phyloP scores from a whole-genome alignment of 2,888 invertebrate genomes.

The Acrobasis consociella region DNA sequence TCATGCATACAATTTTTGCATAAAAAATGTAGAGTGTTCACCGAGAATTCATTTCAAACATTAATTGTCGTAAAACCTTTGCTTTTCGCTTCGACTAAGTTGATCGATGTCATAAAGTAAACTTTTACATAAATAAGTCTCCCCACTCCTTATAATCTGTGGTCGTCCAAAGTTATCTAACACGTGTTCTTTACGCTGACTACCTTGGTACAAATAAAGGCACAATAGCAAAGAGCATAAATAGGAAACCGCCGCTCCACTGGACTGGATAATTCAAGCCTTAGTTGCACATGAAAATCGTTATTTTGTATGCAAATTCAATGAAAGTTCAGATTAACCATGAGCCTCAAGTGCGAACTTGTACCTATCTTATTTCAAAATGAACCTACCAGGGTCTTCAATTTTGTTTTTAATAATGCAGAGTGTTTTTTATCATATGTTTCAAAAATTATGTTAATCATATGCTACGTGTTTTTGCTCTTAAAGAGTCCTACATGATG shows the following conservation, averaged over 20 bases:
- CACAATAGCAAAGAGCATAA: conserved; percentile 70
- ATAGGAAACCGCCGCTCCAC: conserved; percentile 79
- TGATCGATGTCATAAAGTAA: neutral
- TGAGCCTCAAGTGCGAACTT: neutral
- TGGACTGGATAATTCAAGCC: conserved; percentile 76
- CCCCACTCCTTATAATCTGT: conserved; percentile 26
- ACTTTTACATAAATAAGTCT: neutral
- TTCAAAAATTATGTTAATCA: no score
- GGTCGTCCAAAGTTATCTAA: conserved; percentile 47
- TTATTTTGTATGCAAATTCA: conserved; percentile 77
- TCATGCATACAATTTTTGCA: no score
- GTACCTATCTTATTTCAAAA: no score
- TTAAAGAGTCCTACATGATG: no score
- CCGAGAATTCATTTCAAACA: no score
- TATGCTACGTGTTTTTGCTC: no score
- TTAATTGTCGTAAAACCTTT: no score
- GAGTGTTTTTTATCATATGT: no score
- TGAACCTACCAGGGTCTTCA: no score
- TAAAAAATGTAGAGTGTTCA: no score
- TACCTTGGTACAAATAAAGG: conserved; percentile 73
- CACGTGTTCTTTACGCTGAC: conserved; percentile 65
- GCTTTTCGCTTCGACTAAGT: no score
- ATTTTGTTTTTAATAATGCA: no score
- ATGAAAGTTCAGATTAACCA: conserved; percentile 33
- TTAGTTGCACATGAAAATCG: conserved; percentile 76